These are phyloP conservation scores for Glossophaga mutica DNA, from an alignment of 2,797 vertebrate genomes.

Conservation along the genomic window DNA sequence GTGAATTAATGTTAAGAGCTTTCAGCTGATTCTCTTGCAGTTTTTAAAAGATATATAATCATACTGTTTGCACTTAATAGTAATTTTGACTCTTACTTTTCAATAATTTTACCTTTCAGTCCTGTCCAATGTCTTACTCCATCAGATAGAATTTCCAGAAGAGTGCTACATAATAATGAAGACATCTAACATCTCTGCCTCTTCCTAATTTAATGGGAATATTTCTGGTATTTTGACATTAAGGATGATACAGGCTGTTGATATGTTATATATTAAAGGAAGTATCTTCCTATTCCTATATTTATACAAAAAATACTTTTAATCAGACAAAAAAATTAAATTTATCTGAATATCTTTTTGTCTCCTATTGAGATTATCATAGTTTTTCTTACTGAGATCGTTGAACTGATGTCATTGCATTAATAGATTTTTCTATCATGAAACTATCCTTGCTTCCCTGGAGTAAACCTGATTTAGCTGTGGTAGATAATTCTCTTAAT, in stretches of 20 bases:
- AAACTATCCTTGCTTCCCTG: background rate
- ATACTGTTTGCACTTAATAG: conserved; percentile 35
- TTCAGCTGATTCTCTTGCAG: background rate
- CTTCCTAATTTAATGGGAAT: background rate
- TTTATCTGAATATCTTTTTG: conserved; percentile 10
- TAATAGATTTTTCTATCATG: background rate
- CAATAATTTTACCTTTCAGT: conserved; percentile 3
- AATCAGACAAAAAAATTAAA: background rate
- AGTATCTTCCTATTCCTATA: background rate
- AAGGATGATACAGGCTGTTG: background rate
- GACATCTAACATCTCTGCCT: background rate
- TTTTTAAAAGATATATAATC: conserved; percentile 31
- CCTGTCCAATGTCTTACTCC: background rate
- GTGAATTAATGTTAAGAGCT: conserved; percentile 10
- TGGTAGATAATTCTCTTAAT: background rate
- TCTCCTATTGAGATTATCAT: background rate
- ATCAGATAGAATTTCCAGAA: background rate
- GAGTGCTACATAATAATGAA: background rate
- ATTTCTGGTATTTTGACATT: background rate
- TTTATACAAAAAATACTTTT: background rate
- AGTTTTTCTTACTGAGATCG: background rate
- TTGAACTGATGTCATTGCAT: background rate
- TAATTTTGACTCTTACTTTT: conserved; percentile 48
- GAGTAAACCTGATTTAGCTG: background rate
- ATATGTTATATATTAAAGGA: background rate